These are phyloP conservation scores for Zeuzera pyrina DNA, from an alignment of 2,888 invertebrate genomes.

Conservation along the genomic window DNA sequence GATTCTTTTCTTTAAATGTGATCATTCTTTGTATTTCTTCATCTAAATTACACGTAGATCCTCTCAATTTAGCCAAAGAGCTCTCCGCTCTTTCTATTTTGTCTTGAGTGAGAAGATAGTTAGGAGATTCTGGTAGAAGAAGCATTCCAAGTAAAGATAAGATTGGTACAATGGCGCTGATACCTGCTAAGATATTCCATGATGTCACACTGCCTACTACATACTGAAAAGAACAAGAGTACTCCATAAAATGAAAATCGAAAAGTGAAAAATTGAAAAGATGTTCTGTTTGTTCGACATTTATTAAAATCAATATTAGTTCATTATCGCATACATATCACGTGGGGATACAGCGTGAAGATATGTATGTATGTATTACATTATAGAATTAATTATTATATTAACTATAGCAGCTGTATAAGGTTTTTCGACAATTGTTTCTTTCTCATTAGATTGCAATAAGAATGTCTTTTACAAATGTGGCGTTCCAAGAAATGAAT, in stretches of 20 bases:
- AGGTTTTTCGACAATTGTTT: no score
- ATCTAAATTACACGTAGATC: conserved; percentile 75
- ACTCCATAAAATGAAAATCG: background rate
- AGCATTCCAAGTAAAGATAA: conserved; percentile 74
- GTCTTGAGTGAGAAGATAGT: conserved; percentile 76
- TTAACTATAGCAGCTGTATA: no score
- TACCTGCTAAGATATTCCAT: conserved; percentile 77
- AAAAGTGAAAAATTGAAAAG: no score
- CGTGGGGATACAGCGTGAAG: no score
- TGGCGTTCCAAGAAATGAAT: no score
- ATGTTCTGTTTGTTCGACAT: no score
- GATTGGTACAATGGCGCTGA: conserved; percentile 75
- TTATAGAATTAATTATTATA: no score
- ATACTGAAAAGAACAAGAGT: conserved; percentile 53
- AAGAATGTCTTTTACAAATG: no score
- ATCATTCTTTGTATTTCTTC: conserved; percentile 75
- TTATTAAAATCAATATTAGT: no score
- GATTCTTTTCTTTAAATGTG: conserved; percentile 75
- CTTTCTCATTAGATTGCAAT: no score
- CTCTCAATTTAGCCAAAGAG: conserved; percentile 73
- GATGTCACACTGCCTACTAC: conserved; percentile 72
- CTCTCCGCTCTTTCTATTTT: conserved; percentile 73
- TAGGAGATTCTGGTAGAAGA: conserved; percentile 81
- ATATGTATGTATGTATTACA: no score
- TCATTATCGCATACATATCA: no score